These are phyloP conservation scores for Timema podura DNA, from an alignment of 2,888 invertebrate species.

Conservation along the genomic window DNA sequence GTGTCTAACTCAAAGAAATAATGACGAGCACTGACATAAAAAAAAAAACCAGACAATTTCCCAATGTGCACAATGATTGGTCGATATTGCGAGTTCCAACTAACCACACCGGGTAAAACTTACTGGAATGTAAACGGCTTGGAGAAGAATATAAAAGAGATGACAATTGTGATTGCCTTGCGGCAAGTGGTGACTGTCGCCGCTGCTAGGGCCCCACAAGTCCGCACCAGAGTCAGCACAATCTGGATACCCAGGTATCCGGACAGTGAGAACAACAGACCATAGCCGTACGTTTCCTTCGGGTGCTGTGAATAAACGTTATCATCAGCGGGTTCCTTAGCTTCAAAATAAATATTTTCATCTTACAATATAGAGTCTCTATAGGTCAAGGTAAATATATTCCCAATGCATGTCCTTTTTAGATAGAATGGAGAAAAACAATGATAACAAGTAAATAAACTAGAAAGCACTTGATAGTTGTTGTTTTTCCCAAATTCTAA, in stretches of 20 bases:
- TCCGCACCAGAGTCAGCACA: conserved; percentile 82
- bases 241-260: conserved; percentile 94
- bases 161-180: conserved; percentile 86
- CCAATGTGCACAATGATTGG: conserved; percentile 6
- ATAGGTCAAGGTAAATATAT: too few relatives aligned
- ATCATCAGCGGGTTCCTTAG: too few relatives aligned
- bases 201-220: conserved; percentile 86
- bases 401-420: too few relatives aligned
- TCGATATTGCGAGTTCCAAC: too few relatives aligned
- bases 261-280: conserved; percentile 77
- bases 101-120: conserved; percentile 45
- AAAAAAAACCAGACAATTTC: conserved; percentile 14
- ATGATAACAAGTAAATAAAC: too few relatives aligned
- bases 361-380: too few relatives aligned
- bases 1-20: not conserved
- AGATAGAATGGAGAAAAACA: too few relatives aligned
- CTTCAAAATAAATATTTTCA: too few relatives aligned
- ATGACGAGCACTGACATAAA: not conserved
- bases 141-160: conserved; percentile 90
- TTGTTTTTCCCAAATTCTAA: too few relatives aligned
- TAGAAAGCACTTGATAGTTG: too few relatives aligned
- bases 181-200: conserved; percentile 89
- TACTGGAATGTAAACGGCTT: conserved; percentile 93
- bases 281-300: conserved; percentile 75
- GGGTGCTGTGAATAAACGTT: conserved; percentile 56